A percentile compares a stretch with the other conserved stretches of the same genome.
Conservation (phyloP, 2,113 vertebrate genomes). For the Mystacornis crossleyi region DNA sequence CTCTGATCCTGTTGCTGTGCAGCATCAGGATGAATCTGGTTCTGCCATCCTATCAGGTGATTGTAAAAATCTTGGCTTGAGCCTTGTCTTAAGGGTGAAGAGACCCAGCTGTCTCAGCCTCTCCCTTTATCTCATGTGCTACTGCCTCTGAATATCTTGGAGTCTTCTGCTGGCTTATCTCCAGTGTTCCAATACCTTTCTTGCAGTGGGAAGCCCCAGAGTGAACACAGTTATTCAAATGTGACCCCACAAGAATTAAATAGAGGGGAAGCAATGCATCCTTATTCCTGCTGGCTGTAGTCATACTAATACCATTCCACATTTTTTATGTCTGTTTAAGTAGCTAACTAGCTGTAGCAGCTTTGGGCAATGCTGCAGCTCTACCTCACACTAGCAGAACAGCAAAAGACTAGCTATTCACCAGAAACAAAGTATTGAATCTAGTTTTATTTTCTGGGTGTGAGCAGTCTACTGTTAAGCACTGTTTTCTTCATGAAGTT, state of each 20-base stretch:
- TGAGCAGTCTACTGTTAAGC: not conserved
- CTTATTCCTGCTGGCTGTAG: not conserved
- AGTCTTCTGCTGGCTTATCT: not conserved
- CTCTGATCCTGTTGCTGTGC: not conserved
- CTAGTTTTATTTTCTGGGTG: not conserved
- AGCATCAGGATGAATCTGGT: not conserved
- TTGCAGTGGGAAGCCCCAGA: not conserved
- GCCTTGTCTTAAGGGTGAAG: not conserved
- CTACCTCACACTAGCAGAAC: not conserved
- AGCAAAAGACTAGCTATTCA: not conserved
- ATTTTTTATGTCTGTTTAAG: not conserved
- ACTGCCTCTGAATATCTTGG: not conserved
- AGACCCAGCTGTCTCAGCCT: not conserved
- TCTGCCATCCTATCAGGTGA: not conserved
- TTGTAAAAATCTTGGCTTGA: not conserved
- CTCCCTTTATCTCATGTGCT: not conserved
- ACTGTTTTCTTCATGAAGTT: not conserved
- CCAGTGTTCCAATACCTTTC: not conserved
- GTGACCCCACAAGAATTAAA: not conserved
- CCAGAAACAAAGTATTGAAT: not conserved
- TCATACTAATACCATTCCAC: not conserved
- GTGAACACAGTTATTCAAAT: not conserved
- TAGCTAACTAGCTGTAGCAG: not conserved
- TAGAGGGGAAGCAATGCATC: not conserved
- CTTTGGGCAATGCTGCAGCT: not conserved